Evolutionary conservation across 2,797 vertebrate genomes (phyloP).

Genomic region (Hemibagrus guttatus): DNA sequence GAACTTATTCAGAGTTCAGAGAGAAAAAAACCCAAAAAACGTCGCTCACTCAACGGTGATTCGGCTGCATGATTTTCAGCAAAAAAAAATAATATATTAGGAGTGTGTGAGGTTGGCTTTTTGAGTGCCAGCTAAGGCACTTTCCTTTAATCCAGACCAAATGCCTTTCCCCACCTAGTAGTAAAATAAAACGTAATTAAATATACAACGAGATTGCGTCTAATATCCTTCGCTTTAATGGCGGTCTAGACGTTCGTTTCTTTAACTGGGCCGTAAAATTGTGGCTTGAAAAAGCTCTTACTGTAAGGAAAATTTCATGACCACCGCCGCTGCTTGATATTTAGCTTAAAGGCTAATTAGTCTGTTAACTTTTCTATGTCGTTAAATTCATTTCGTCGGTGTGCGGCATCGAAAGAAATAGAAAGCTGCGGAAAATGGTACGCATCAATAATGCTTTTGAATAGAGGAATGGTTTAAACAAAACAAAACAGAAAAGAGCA

Average conservation of each 20-base stretch:
- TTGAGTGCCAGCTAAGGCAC: slow-evolving; percentile 24
- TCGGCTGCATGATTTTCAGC: not conserved
- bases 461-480: too few relatives aligned
- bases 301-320: slow-evolving; percentile 20
- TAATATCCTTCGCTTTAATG: slow-evolving; percentile 57
- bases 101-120: slow-evolving; percentile 60
- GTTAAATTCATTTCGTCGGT: slow-evolving; percentile 4
- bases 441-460: not conserved
- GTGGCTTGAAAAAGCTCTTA: slow-evolving; percentile 55
- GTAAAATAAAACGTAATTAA: slow-evolving; percentile 56
- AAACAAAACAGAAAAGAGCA: not conserved
- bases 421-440: not conserved
- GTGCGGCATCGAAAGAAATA: not conserved
- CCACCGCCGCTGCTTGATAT: slow-evolving; percentile 9
- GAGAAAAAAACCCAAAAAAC: not conserved
- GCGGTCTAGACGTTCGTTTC: slow-evolving; percentile 64
- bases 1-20: not conserved
- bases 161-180: slow-evolving; percentile 55
- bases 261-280: slow-evolving; percentile 60
- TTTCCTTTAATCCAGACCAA: slow-evolving; percentile 57
- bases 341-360: not conserved
- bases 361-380: not conserved
- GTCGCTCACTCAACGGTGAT: slow-evolving; percentile 35
- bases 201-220: slow-evolving; percentile 52
- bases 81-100: slow-evolving; percentile 27